Evolutionary conservation across 2,797 vertebrate species (phyloP), one percentile per base, ranked within the genome.

Genomic region (Choloepus didactylus): DNA sequence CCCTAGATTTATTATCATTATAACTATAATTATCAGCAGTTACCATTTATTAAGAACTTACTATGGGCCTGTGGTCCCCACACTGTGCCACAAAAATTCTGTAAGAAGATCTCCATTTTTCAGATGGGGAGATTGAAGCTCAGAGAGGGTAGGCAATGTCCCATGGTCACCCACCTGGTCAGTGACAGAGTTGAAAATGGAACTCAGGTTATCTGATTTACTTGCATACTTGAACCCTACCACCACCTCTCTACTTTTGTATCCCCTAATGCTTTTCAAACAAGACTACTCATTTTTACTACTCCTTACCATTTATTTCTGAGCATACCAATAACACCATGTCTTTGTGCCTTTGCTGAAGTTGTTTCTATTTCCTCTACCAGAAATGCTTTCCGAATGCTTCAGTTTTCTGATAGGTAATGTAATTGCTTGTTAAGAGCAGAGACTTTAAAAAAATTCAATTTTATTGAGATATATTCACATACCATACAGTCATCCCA

Each of bases 341-440:
- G 15, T 81, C 89, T 92, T 73, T 92, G 38, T 60, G 7, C 66
- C 80, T 84, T 79, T 80, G 46, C 16, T 88, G 80, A 85, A 72
- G 54, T 85, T 44, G 41, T 44, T 44, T 44, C 41, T 66, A 60
- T 77, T 88, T 95, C 46, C 44, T 89, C 66, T 90, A 25, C 14
- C 29, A 77, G 67, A 70, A 86, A 25, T 81, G 19, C 60, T 84
- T 94, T 84, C 54, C 79, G 76, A 80, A 9, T 31, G 6, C 31
- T 59, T 82, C 2, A 3, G 46, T 93, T 82, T 76, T 72, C 77
- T 80, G 72, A 56, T 66, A 62, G n/a, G 54, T 87, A 27, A 46
- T 76, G 38, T 9, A 44, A 54, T 70, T 92, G 44, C 54, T 92
- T 46, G 35, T 84, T 87, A 70, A 51, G 46, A 54, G 14, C 46